Conservation (phyloP, 2,113 vertebrate genomes). For the Plectropomus leopardus region DNA sequence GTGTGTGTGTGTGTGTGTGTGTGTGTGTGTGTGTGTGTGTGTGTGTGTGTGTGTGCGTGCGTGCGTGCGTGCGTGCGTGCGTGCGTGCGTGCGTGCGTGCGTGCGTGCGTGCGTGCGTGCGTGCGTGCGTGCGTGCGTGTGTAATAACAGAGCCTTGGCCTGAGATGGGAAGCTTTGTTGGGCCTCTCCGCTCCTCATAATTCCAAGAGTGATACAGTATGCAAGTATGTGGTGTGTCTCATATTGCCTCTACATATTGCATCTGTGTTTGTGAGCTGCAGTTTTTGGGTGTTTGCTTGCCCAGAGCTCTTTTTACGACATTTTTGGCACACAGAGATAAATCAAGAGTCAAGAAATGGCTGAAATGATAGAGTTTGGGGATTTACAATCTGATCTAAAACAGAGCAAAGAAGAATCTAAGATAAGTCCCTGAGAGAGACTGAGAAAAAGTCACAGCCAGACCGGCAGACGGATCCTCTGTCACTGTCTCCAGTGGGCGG, state of each 20-base stretch:
- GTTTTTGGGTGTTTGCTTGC: conserved; percentile 11
- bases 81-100: conserved; percentile 16
- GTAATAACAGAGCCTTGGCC: conserved; percentile 39
- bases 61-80: conserved; percentile 7
- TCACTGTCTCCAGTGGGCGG: conserved; percentile 40
- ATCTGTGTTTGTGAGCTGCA: conserved; percentile 17
- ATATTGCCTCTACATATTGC: conserved; percentile 21
- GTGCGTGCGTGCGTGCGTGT: conserved; percentile 30
- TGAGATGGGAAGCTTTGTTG: conserved; percentile 43
- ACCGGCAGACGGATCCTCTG: conserved; percentile 32
- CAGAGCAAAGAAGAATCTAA: conserved; percentile 46
- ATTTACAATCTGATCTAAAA: conserved; percentile 58
- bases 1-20: conserved; percentile 24
- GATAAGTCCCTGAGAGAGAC: conserved; percentile 40
- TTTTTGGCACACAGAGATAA: conserved; percentile 23
- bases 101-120: no score
- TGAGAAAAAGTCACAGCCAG: conserved; percentile 47
- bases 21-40: conserved; percentile 27
- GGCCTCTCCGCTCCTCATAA: conserved; percentile 34
- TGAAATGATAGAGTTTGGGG: conserved; percentile 18
- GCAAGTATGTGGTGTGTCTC: neutral
- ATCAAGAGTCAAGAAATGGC: conserved; percentile 26
- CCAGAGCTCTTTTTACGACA: conserved; percentile 11
- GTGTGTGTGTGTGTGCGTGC: conserved; percentile 15
- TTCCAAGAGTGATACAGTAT: conserved; percentile 4